Evolutionary conservation across 2,888 invertebrate species (phyloP), one percentile per base, ranked within the genome.

Genomic region (Campaea margaritaria): DNA sequence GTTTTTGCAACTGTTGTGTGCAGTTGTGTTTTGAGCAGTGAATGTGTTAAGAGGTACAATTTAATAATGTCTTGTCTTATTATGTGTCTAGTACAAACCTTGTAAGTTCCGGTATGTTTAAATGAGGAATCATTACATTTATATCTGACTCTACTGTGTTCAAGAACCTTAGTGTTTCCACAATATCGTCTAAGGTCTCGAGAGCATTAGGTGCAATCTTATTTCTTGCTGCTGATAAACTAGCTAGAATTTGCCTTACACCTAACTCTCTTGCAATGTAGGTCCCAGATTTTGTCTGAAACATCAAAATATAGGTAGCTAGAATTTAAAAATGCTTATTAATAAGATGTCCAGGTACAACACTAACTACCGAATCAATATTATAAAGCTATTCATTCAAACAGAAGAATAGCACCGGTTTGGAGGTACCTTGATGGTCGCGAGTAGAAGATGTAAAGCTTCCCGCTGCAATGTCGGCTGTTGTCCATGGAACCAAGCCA

Each of bases 401-500:
- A 42, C 27, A 31, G 39, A 39, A 39, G 13, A n/a, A 14, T 13
- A 39, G 1, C 39, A 39, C 13, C 7, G 39, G 4, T 39, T 39
- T 39, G 14, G 13, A 14, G 13, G 74, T 86, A 95, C 95, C 86
- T 94, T 93, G 34, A 95, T 76, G 52, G 94, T 87, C 55, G 81
- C 82, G 49, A 93, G 82, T 45, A 96, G 85, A 58, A 95, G 85
- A 53, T 93, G 82, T 39, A 95, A 83, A 55, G 94, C 95, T 77
- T 93, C 92, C 60, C 87, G 86, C 73, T 95, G 93, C 56, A 94
- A 82, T 0, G 93, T 84, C 38, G 93, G 87, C 46, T 89, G 82
- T 39, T 93, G 88, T 55, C 89, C 92, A 47, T 93, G 78, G 78
- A 95, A 95, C 95, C 95, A 96, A 49, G 93, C 88, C 46, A 95